These are phyloP conservation scores for Pardosa pseudoannulata DNA, from an alignment of 2,888 invertebrate genomes.

Conservation along the genomic window DNA sequence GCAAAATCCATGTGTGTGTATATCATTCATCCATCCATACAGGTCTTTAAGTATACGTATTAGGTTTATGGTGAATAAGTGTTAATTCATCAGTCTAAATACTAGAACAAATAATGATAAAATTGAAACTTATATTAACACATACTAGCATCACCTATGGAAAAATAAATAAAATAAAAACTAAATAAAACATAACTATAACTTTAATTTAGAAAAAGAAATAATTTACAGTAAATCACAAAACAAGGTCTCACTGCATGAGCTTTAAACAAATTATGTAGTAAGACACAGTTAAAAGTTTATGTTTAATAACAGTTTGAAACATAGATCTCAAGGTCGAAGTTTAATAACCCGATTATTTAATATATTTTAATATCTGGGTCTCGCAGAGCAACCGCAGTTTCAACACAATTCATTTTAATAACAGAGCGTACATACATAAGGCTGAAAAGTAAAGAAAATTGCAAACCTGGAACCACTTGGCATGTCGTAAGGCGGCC, in stretches of 20 bases:
- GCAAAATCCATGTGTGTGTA: no score
- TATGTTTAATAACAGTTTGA: constrained; percentile 50
- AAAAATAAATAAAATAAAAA: no score
- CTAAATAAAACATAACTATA: no score
- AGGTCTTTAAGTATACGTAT: no score
- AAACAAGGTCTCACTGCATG: constrained; percentile 7
- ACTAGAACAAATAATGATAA: no score
- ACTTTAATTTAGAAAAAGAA: no score
- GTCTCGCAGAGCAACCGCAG: background rate
- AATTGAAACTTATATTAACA: no score
- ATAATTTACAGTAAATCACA: no score
- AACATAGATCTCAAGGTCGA: constrained; percentile 39
- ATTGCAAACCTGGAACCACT: constrained; percentile 97
- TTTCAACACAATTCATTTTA: background rate
- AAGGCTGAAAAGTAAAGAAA: constrained; percentile 78
- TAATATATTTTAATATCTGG: background rate
- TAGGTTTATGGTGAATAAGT: no score
- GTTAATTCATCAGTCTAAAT: no score
- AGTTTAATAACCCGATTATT: background rate
- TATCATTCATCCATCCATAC: no score
- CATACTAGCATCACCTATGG: no score
- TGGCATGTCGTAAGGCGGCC: constrained; percentile 99
- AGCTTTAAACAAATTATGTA: background rate
- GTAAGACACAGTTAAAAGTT: background rate
- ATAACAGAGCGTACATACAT: constrained; percentile 74